phyloP scores from a whole-genome alignment of 2,797 vertebrate species.

The Enteromius fasciolatus region DNA sequence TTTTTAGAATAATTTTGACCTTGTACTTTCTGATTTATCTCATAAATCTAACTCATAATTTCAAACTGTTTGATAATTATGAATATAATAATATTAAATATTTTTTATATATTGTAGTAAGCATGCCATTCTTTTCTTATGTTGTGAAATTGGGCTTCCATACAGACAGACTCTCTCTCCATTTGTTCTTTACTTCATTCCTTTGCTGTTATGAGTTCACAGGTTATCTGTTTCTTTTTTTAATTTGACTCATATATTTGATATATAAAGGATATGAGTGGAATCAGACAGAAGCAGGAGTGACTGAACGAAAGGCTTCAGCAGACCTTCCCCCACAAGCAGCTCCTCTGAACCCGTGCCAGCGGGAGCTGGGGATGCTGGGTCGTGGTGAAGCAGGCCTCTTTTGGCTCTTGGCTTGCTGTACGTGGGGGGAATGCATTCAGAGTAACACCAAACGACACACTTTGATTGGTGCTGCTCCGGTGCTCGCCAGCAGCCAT shows the following conservation, averaged over 20 bases:
- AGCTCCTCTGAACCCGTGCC: slow-evolving; percentile 4
- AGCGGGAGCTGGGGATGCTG: slow-evolving; percentile 6
- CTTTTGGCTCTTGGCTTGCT: slow-evolving; percentile 23
- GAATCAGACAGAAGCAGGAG: neutral
- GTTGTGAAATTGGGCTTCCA: neutral
- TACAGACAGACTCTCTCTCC: neutral
- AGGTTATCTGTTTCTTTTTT: neutral
- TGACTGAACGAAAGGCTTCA: neutral
- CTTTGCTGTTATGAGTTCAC: neutral
- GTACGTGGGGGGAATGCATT: slow-evolving; percentile 47
- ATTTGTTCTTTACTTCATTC: neutral
- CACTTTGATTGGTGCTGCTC: slow-evolving; percentile 30
- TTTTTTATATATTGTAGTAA: neutral
- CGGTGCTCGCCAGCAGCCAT: slow-evolving; percentile 34
- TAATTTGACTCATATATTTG: neutral
- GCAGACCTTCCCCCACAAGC: slow-evolving; percentile 16
- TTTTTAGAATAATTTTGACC: neutral
- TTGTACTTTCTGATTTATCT: neutral
- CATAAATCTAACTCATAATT: neutral
- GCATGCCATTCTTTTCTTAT: neutral
- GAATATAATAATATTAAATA: neutral
- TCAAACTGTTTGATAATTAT: neutral
- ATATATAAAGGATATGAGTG: neutral
- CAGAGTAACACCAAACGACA: slow-evolving; percentile 22
- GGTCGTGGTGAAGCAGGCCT: neutral